These are phyloP conservation scores for Sminthurinus signatus DNA, from an alignment of 1,140 invertebrate genomes.

Conservation along the genomic window DNA sequence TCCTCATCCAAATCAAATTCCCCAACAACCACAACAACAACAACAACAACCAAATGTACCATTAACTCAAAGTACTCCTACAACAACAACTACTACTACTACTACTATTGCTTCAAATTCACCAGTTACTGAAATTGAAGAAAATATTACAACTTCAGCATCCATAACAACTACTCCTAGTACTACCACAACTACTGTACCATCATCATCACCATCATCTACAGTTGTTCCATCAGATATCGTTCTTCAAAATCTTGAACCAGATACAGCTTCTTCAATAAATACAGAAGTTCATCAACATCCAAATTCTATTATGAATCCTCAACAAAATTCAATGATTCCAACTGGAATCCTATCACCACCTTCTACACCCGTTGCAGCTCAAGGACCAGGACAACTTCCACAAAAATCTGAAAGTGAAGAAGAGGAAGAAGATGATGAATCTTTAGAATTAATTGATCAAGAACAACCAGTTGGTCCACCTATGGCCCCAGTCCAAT, in stretches of 20 bases:
- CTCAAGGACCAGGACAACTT: constrained; percentile 1
- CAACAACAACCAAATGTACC: background rate
- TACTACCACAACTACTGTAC: too few species aligned
- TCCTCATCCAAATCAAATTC: background rate
- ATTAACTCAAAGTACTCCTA: background rate
- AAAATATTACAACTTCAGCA: too few species aligned
- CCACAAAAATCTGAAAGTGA: background rate
- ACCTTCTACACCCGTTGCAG: background rate
- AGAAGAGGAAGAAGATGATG: background rate
- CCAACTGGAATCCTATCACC: too few species aligned
- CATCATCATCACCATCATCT: too few species aligned
- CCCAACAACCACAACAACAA: background rate
- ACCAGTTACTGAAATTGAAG: constrained; percentile 1
- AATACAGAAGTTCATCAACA: too few species aligned
- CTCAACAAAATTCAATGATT: too few species aligned
- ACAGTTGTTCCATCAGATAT: too few species aligned
- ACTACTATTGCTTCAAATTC: too few species aligned
- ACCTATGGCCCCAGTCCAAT: constrained; percentile 15
- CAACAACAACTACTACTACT: too few species aligned
- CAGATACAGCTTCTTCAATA: background rate
- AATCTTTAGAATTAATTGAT: background rate
- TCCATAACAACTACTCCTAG: too few species aligned
- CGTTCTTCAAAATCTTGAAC: too few species aligned
- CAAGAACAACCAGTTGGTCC: constrained; percentile 18
- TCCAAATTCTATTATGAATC: too few species aligned